These are phyloP conservation scores for Datnioides undecimradiatus DNA, from an alignment of 2,113 vertebrate genomes.

Conservation along the genomic window DNA sequence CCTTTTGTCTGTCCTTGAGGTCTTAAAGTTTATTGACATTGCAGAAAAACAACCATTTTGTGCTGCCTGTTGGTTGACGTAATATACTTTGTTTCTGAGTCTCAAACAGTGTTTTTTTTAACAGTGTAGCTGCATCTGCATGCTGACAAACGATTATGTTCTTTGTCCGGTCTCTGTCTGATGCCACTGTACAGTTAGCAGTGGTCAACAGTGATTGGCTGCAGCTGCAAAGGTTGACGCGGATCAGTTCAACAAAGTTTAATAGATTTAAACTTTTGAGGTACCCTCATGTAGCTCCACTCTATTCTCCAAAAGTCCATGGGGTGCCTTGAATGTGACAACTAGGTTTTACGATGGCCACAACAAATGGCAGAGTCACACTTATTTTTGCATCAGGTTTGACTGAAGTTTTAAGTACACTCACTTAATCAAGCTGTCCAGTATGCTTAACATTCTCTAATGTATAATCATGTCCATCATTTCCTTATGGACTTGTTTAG, in stretches of 20 bases:
- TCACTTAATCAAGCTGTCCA: neutral
- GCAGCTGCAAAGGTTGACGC: neutral
- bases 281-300: neutral
- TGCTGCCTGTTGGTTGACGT: neutral
- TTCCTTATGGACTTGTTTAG: constrained; percentile 69
- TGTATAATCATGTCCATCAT: too few relatives aligned
- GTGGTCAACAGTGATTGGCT: neutral
- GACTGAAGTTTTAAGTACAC: neutral
- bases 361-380: neutral
- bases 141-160: too few relatives aligned
- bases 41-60: neutral
- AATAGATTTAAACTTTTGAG: neutral
- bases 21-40: neutral
- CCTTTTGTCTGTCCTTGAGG: neutral
- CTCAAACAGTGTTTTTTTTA: too few relatives aligned
- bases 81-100: too few relatives aligned
- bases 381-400: neutral
- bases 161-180: too few relatives aligned
- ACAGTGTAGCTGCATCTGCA: too few relatives aligned
- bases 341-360: neutral
- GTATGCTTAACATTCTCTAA: neutral
- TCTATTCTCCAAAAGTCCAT: too few relatives aligned
- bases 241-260: neutral
- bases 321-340: neutral
- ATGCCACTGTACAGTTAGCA: too few relatives aligned